These are phyloP conservation scores for Drosophila hydei DNA, from an alignment of 1,140 invertebrate species.

Conservation along the genomic window DNA sequence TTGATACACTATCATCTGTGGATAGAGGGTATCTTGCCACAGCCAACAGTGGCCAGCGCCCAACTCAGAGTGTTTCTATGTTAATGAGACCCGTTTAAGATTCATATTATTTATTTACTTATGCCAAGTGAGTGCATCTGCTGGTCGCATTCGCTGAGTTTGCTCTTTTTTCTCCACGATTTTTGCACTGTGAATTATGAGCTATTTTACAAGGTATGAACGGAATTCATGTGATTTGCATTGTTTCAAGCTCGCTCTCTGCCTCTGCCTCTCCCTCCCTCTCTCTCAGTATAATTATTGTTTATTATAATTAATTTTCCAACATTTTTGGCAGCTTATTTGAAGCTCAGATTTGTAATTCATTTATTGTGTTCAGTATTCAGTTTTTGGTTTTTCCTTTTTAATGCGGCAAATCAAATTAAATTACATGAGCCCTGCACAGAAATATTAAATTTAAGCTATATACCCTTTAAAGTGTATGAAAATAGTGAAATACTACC, in stretches of 20 bases:
- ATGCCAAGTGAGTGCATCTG: background rate
- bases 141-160: background rate
- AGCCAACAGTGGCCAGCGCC: no score
- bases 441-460: background rate
- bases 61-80: no score
- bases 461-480: background rate
- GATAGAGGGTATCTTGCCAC: no score
- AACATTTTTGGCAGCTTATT: conserved; percentile 70
- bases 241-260: conserved; percentile 41
- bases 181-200: background rate
- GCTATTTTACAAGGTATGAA: conserved; percentile 5
- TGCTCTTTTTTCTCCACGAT: no score
- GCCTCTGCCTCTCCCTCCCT: no score
- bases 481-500: no score
- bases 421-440: conserved; percentile 26
- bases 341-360: conserved; percentile 70
- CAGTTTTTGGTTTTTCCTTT: background rate
- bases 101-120: no score
- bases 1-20: background rate
- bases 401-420: conserved; percentile 17
- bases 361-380: conserved; percentile 36
- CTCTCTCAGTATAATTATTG: conserved; percentile 58
- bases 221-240: conserved; percentile 32
- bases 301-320: conserved; percentile 68
- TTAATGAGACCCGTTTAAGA: no score